Percentiles rank a stretch among this genome's conserved stretches.
These are phyloP conservation scores for Nyctibius bracteatus DNA, from an alignment of 2,113 vertebrate genomes.

Conservation along the genomic window DNA sequence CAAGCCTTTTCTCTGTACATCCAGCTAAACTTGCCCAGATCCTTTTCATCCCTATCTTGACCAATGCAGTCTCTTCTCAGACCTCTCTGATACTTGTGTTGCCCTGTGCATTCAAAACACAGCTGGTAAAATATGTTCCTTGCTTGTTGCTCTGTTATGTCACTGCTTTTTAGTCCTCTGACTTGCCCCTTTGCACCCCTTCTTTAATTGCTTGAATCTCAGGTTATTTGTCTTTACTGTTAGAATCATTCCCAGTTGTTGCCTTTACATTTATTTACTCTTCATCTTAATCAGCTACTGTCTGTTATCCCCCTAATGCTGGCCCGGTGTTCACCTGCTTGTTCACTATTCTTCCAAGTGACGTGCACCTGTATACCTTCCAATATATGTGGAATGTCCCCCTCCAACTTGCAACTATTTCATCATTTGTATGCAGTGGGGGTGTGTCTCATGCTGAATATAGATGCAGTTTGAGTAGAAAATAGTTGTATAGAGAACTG, in stretches of 20 bases:
- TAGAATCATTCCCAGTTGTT: background rate
- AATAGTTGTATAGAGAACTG: background rate
- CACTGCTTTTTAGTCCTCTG: conserved; percentile 28
- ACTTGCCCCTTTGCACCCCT: background rate
- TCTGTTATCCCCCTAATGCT: background rate
- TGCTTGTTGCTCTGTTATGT: background rate
- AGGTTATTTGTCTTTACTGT: background rate
- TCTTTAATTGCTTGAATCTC: background rate
- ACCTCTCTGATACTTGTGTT: conserved; percentile 49
- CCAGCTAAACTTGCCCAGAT: conserved; percentile 60
- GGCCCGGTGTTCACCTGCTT: background rate
- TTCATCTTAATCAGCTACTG: background rate
- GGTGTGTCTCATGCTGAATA: background rate
- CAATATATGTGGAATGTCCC: background rate
- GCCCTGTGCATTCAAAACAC: conserved; percentile 53
- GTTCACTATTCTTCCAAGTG: background rate
- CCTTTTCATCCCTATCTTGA: conserved; percentile 60
- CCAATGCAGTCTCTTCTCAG: conserved; percentile 57
- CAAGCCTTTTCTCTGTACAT: conserved; percentile 49
- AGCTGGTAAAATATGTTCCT: conserved; percentile 60
- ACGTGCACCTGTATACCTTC: background rate
- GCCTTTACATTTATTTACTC: background rate
- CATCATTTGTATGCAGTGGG: background rate
- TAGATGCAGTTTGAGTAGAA: background rate
- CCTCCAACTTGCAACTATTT: background rate